Base-by-base conservation (phyloP, 2,113 vertebrate genomes). In the Callospermophilus lateralis region DNA sequence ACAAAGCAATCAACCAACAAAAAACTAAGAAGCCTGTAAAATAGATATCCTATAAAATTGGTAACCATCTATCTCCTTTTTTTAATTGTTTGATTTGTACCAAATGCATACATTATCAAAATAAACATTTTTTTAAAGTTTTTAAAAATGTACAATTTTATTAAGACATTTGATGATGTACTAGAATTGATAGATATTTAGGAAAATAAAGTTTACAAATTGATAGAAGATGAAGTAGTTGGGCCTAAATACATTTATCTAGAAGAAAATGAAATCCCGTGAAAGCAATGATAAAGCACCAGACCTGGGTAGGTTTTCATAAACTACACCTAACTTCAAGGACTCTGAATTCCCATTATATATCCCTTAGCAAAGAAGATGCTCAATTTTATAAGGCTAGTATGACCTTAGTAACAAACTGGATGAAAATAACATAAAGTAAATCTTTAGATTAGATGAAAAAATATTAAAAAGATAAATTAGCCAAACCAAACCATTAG, bases 391-490 rank as follows among this genome's bases (percentile, higher is more conserved):
- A 20, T 16, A 51, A 39, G 9, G 12, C 12, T 61, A 70, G 12
- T 34, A 67, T 9, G 9, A 45, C 17, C 34, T 12, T 94, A 79
- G 70, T 3, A 92, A 77, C 61, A 86, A 90, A 48, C 0, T 55
- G 20, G 28, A 61, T 9, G 65, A 85, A 91, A 95, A 83, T 0
- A 48, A 12, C 11, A 3, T 28, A 58, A 76, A 91, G 10, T 37
- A 83, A 90, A 88, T 88, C 39, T 65, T 16, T 19, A 72, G 6
- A 1, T 77, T 19, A 10, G 26, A 45, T 45, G 45, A 45, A 93
- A 93, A 93, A 16, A 13, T 76, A 34, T 48, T 77, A 55, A 89
- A 89, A n/a, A 78, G 39, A 89, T 68, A 95, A 79, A n/a, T 77
- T 16, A 74, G 8, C 24, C 76, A 68, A n/a, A 45, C 16, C 7